These are phyloP conservation scores for Eudyptes chrysolophus DNA, from an alignment of 2,113 vertebrate species.

Conservation along the genomic window DNA sequence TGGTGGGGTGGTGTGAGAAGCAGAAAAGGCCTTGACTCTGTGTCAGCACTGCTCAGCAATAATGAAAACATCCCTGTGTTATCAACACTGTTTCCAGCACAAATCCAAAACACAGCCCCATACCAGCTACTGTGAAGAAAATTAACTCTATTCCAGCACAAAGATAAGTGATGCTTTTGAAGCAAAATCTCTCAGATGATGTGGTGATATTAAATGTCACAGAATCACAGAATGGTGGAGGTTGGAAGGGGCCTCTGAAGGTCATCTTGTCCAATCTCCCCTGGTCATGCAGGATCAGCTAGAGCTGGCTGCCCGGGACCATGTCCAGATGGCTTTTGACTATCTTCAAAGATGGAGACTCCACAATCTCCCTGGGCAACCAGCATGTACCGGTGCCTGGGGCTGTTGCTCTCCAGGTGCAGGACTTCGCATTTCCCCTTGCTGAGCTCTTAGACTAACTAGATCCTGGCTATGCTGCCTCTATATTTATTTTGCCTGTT, in stretches of 20 bases:
- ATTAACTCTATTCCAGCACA: background rate
- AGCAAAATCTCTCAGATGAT: background rate
- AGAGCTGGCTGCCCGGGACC: background rate
- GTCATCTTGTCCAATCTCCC: background rate
- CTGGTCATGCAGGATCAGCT: background rate
- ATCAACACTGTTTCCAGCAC: background rate
- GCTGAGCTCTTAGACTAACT: background rate
- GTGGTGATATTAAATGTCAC: background rate
- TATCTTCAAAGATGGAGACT: background rate
- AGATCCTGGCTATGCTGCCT: background rate
- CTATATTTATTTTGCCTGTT: background rate
- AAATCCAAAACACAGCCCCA: background rate
- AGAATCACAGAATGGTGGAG: background rate
- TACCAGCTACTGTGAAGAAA: background rate
- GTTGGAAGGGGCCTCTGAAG: background rate
- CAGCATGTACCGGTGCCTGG: accelerated
- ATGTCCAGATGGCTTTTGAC: background rate
- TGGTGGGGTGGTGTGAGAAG: background rate
- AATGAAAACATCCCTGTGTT: background rate
- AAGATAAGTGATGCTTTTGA: background rate
- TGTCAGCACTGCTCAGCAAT: background rate
- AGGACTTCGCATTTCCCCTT: background rate
- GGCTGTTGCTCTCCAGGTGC: background rate
- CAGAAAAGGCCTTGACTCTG: background rate
- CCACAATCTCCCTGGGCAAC: background rate